These are phyloP conservation scores for Blastobasis adustella DNA, from an alignment of 2,888 invertebrate genomes.

Conservation along the genomic window DNA sequence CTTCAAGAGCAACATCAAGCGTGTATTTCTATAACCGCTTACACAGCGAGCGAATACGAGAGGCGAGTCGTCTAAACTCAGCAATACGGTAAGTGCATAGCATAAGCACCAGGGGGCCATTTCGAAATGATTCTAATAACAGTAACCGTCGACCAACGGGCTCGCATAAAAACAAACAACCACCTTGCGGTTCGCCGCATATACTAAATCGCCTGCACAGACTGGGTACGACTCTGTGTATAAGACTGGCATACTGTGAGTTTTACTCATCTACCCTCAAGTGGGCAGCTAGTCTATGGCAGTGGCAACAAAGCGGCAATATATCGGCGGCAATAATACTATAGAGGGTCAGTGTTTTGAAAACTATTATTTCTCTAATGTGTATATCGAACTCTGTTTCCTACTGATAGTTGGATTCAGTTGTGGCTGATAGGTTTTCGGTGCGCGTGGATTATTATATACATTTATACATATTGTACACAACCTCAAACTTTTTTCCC, in stretches of 20 bases:
- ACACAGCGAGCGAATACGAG: no score
- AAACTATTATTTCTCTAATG: conserved; percentile 40
- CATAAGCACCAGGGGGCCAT: conserved; percentile 22
- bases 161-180: conserved; percentile 59
- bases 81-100: conserved; percentile 34
- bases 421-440: no score
- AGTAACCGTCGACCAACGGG: conserved; percentile 41
- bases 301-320: conserved; percentile 24
- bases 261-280: neutral
- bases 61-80: conserved; percentile 16
- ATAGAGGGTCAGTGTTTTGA: conserved; percentile 44
- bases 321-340: conserved; percentile 44
- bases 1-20: no score
- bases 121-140: conserved; percentile 49
- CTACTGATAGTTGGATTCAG: conserved; percentile 23
- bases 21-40: no score
- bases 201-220: conserved; percentile 32
- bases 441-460: no score
- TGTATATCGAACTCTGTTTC: conserved; percentile 24
- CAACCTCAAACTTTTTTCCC: no score
- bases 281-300: conserved; percentile 17
- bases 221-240: conserved; percentile 1
- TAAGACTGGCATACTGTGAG: conserved; percentile 9
- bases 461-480: no score
- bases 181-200: conserved; percentile 39